phyloP scores from a whole-genome alignment of 1,140 invertebrate species.

The Drosophila bifasciata region DNA sequence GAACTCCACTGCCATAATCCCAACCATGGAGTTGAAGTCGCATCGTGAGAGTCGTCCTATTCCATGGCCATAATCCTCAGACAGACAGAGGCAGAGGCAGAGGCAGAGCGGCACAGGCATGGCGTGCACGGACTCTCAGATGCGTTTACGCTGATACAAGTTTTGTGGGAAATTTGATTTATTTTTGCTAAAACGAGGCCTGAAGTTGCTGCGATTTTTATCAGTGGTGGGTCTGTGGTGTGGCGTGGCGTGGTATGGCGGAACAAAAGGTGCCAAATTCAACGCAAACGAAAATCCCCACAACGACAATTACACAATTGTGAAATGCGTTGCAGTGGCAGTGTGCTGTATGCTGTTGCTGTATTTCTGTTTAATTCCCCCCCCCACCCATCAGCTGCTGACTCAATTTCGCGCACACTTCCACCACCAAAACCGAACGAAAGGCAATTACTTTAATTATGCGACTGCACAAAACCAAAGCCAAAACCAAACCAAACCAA shows the following conservation, averaged over 20 bases:
- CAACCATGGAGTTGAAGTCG: constrained; percentile 5
- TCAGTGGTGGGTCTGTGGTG: constrained; percentile 17
- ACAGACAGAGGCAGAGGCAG: no score
- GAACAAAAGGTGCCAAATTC: constrained; percentile 47
- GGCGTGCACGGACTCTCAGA: constrained; percentile 20
- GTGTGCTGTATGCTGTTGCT: constrained; percentile 1
- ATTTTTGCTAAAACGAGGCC: constrained; percentile 26
- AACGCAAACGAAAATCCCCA: constrained; percentile 22
- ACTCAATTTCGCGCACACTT: constrained; percentile 58
- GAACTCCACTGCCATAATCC: neutral
- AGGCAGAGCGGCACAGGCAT: neutral
- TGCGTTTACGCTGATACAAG: constrained; percentile 34
- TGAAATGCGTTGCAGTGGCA: constrained; percentile 51
- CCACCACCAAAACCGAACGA: constrained; percentile 26
- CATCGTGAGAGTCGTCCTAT: constrained; percentile 5
- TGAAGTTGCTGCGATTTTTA: constrained; percentile 21
- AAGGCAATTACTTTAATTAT: constrained; percentile 70
- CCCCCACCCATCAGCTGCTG: constrained; percentile 39
- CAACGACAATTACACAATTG: constrained; percentile 61
- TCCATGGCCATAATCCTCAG: constrained; percentile 31
- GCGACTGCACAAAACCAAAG: constrained; percentile 42
- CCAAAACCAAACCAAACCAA: neutral
- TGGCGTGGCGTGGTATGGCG: neutral
- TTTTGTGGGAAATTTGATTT: constrained; percentile 51
- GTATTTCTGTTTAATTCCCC: constrained; percentile 50